Evolutionary conservation across 2,797 vertebrate genomes (phyloP).

Genomic region (Melanotaenia parkinsoni): DNA sequence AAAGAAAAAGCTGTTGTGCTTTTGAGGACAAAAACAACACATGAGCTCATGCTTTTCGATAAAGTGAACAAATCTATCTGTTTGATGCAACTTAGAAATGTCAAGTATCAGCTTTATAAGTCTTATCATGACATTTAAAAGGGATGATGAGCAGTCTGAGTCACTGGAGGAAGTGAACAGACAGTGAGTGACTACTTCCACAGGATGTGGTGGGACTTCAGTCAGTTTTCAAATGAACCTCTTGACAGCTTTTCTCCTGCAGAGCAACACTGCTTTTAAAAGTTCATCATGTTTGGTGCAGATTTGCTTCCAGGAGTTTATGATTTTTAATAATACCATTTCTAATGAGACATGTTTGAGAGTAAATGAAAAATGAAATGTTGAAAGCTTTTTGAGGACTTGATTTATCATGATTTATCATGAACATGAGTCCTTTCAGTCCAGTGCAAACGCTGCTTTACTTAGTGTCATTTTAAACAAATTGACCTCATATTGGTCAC

Average conservation of each 20-base stretch:
- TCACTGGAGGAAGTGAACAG: constrained; percentile 8
- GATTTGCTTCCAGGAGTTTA: no score
- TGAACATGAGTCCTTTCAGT: background rate
- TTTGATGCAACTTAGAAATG: background rate
- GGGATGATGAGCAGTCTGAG: background rate
- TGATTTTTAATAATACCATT: no score
- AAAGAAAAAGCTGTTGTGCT: background rate
- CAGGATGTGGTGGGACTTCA: constrained; percentile 22
- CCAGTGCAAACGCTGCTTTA: background rate
- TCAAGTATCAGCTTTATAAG: background rate
- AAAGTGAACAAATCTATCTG: background rate
- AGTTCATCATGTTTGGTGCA: background rate
- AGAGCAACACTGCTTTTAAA: background rate
- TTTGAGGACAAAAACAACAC: background rate
- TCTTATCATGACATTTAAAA: background rate
- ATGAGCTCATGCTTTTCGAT: background rate
- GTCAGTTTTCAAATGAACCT: background rate
- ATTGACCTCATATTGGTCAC: no score
- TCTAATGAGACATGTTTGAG: no score
- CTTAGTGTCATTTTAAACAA: no score
- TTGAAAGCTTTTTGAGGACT: background rate
- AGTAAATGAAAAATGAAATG: background rate
- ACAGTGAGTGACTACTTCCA: constrained; percentile 4
- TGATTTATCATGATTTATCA: background rate
- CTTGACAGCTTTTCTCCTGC: background rate